Evolutionary conservation across 2,888 invertebrate genomes (phyloP).

Genomic region (Pomacea canaliculata): DNA sequence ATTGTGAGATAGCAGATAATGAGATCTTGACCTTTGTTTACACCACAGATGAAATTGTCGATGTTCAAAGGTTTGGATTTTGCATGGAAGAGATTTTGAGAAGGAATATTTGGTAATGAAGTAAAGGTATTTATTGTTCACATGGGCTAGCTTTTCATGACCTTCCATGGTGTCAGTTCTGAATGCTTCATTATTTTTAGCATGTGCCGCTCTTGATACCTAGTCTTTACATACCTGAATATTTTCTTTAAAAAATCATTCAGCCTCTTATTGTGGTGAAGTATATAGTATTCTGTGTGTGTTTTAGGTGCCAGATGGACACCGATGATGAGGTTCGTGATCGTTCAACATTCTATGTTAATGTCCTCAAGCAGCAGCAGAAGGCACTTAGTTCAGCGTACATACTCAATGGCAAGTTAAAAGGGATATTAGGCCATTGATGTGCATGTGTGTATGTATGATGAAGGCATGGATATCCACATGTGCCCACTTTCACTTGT

Average conservation of each 20-base stretch:
- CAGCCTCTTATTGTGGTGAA: no score
- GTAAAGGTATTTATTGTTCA: not conserved
- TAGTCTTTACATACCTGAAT: no score
- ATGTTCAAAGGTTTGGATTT: no score
- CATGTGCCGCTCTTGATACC: no score
- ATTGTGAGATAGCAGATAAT: no score
- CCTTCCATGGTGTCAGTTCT: no score
- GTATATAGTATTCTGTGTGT: not conserved
- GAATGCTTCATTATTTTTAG: no score
- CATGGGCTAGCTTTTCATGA: no score
- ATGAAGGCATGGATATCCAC: not conserved
- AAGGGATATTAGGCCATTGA: not conserved
- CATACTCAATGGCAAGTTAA: constrained; percentile 66
- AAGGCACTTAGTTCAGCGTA: constrained; percentile 68
- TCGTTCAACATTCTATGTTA: constrained; percentile 94
- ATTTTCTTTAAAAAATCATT: no score
- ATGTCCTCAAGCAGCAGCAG: constrained; percentile 76
- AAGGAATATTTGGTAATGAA: not conserved
- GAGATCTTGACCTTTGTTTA: no score
- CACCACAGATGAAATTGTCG: no score
- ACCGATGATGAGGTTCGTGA: constrained; percentile 99
- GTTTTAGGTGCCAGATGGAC: constrained; percentile 79
- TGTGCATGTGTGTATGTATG: not conserved
- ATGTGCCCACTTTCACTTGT: not conserved
- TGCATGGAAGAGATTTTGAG: no score